Evolutionary conservation across 92 coral and sea anemone species (phyloP), one percentile per base, ranked within the genome.

Genomic region (Pocillopora meandrina): DNA sequence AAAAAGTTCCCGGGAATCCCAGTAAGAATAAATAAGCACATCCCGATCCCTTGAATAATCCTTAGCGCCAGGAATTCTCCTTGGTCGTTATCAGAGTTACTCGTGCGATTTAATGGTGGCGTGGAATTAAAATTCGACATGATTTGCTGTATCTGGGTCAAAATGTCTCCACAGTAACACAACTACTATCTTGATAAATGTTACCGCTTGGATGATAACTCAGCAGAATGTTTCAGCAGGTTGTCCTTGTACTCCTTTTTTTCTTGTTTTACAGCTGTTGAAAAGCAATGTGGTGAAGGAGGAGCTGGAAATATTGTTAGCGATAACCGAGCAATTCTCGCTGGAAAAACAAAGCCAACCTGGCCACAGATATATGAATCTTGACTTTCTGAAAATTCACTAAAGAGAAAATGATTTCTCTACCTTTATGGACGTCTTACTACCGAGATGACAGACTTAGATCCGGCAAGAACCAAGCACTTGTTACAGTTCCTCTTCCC

Each of bases 1-100:
- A 93, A 77, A 52, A 92, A 77, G 71, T 93, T 93, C 36, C 97
- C 97, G 1, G 93, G 93, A 67, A 93, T 89, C 23, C 97, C 97
- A 10, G 97, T 91, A 12, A 93, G 64, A 56, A 93, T 81, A 75
- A 93, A 91, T 34, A 93, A 47, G 23, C 87, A 61, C 92, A 93
- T 56, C 16, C 87, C 90, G 12, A 76, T 71, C 65, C 63, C 80
- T 74, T 83, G 86, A 63, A 83, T 61, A 17, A 73, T 83, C 56
- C 86, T 20, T 20, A 83, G 52, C 47, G 49, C 86, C 65, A 74
- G 86, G 72, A 81, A 81, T 58, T 81, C 57, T 17, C 56, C 21
- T 70, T 70, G 20, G 21, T 60, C 78, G 15, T 58, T 67, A 34
- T 13, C 59, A 19, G 15, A 16, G 42, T 12, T 31, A 26, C 31